Evolutionary conservation across 2,113 vertebrate species (phyloP).

Genomic region (Poeciliopsis occidentalis): DNA sequence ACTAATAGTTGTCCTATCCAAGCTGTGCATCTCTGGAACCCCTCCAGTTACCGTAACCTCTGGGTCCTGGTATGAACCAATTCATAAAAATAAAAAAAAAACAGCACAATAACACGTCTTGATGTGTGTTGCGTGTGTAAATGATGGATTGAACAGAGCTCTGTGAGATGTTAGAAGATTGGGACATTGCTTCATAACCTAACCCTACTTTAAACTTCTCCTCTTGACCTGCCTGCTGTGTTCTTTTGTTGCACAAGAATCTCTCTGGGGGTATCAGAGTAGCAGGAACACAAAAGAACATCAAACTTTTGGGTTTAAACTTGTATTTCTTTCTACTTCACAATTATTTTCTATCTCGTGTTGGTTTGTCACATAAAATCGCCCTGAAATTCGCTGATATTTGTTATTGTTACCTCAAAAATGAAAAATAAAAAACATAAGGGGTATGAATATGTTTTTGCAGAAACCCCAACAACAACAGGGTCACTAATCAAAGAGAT

Average conservation of each 20-base stretch:
- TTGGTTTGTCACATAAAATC: not conserved
- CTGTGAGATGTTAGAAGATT: too few species aligned
- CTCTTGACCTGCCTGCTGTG: too few species aligned
- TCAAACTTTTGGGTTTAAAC: not conserved
- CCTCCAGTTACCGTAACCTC: too few species aligned
- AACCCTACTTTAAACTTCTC: too few species aligned
- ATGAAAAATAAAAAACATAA: slow-evolving; percentile 11
- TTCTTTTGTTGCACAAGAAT: not conserved
- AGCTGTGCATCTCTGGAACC: too few species aligned
- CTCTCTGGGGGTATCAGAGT: not conserved
- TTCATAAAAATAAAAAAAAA: too few species aligned
- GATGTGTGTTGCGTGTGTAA: too few species aligned
- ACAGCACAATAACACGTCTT: too few species aligned
- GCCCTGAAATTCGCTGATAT: not conserved
- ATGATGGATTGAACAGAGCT: too few species aligned
- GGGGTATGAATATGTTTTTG: not conserved
- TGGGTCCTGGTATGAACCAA: too few species aligned
- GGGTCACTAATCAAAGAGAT: slow-evolving; percentile 55
- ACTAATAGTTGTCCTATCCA: too few species aligned
- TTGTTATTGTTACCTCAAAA: not conserved
- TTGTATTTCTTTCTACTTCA: not conserved
- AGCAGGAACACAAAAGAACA: not conserved
- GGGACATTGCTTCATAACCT: too few species aligned
- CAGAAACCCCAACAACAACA: slow-evolving; percentile 38
- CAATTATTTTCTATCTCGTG: not conserved